A percentile compares a stretch with the other conserved stretches of the same genome.
Conservation (phyloP, 2,888 invertebrate species). For the Hypomecis punctinalis region DNA sequence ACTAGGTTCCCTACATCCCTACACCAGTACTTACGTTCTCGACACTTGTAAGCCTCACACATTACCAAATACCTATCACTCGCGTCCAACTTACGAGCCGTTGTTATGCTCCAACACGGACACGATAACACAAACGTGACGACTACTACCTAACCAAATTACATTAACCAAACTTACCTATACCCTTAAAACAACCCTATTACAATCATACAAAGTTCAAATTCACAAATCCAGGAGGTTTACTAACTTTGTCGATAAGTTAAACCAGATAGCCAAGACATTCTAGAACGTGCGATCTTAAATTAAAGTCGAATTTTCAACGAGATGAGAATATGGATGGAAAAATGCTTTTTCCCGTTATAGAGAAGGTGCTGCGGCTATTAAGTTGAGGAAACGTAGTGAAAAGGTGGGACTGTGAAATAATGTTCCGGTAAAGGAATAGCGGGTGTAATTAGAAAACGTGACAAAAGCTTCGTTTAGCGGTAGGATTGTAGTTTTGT, state of each 20-base stretch:
- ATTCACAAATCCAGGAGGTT: not conserved
- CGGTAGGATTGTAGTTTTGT: not conserved
- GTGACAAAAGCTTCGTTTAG: too few relatives aligned
- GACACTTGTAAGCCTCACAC: slow-evolving; percentile 41
- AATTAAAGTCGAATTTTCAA: slow-evolving; percentile 35
- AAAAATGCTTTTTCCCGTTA: slow-evolving; percentile 46
- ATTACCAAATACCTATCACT: slow-evolving; percentile 48
- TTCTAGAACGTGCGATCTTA: slow-evolving; percentile 35
- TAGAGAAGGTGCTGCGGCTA: slow-evolving; percentile 27
- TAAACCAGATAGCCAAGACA: slow-evolving; percentile 34
- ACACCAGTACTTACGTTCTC: slow-evolving; percentile 34
- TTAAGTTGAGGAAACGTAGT: slow-evolving; percentile 31
- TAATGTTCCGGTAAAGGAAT: slow-evolving; percentile 12
- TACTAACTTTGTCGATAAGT: slow-evolving; percentile 36
- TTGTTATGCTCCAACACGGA: slow-evolving; percentile 65
- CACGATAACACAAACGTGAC: slow-evolving; percentile 61
- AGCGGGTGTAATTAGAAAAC: slow-evolving; percentile 7
- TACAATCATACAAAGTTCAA: slow-evolving; percentile 1
- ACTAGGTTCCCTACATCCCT: not conserved
- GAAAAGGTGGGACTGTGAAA: slow-evolving; percentile 24
- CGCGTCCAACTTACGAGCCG: slow-evolving; percentile 55
- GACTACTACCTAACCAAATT: slow-evolving; percentile 59
- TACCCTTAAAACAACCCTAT: slow-evolving; percentile 36
- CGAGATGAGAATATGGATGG: slow-evolving; percentile 33
- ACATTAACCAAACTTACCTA: slow-evolving; percentile 42